These are phyloP conservation scores for roundworm (Caenorhabditis elegans) DNA, from an alignment of 1,140 invertebrate species.

Conservation along the genomic window DNA sequence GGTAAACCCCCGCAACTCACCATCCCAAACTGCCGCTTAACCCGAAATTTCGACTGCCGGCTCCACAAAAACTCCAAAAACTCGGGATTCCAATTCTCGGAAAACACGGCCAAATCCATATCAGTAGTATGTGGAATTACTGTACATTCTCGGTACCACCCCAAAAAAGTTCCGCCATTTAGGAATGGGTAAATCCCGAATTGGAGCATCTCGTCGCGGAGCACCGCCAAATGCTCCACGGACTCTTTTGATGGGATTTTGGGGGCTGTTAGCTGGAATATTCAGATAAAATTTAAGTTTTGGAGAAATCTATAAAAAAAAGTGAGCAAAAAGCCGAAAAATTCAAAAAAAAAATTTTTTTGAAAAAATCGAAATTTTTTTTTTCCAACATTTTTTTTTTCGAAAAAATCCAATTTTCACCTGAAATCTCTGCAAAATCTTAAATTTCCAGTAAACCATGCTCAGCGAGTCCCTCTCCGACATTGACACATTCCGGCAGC, in stretches of 20 bases:
- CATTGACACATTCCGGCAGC: neutral
- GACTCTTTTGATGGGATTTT: neutral
- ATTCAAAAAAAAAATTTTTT: neutral
- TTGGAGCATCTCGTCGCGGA: neutral
- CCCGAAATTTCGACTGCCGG: neutral
- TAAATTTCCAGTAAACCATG: no score
- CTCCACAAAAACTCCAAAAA: neutral
- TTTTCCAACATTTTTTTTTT: no score
- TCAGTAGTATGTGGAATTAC: conserved; percentile 20
- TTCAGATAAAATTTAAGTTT: no score
- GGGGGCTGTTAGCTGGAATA: neutral
- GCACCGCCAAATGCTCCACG: neutral
- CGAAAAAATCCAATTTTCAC: no score
- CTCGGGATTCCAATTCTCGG: neutral
- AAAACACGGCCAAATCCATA: conserved; percentile 23
- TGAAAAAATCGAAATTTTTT: neutral
- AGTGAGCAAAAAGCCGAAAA: no score
- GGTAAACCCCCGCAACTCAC: no score
- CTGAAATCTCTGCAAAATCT: no score
- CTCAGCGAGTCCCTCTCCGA: neutral
- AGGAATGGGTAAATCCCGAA: conserved; percentile 25
- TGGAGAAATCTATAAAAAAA: no score
- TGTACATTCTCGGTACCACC: conserved; percentile 24
- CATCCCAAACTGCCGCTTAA: conserved; percentile 9
- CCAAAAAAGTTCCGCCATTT: conserved; percentile 30